A percentile compares a stretch with the other conserved stretches of the same genome.
Evolutionary conservation across 2,797 vertebrate species (phyloP).

Genomic region (Podargus strigoides): DNA sequence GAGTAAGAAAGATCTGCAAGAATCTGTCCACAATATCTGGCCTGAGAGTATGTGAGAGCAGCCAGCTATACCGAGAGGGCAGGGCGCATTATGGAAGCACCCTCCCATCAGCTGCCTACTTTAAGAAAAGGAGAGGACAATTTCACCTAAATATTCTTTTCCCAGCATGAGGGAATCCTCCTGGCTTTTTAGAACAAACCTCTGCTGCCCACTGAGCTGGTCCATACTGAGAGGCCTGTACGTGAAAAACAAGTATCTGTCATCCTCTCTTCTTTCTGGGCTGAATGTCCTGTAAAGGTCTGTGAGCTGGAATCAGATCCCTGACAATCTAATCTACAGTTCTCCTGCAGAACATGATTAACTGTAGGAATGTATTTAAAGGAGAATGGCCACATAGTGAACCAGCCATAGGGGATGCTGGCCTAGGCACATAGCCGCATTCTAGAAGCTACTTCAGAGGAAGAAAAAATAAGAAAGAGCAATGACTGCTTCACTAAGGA

Average conservation of each 20-base stretch:
- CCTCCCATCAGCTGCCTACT: neutral
- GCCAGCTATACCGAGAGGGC: neutral
- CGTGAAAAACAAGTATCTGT: neutral
- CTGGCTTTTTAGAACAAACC: neutral
- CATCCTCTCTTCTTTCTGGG: neutral
- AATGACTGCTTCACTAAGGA: too few species aligned
- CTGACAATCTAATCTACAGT: neutral
- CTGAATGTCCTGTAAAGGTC: neutral
- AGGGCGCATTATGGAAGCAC: neutral
- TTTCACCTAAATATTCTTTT: neutral
- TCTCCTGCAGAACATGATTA: neutral
- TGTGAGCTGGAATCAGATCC: neutral
- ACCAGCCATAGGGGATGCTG: too few species aligned
- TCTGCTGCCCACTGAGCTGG: neutral
- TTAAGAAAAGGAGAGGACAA: neutral
- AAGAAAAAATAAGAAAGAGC: too few species aligned
- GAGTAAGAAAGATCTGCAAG: neutral
- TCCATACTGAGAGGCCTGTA: neutral
- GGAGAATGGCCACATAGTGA: too few species aligned
- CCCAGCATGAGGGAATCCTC: neutral
- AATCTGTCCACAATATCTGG: neutral
- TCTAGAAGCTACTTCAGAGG: too few species aligned
- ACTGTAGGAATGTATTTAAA: too few species aligned
- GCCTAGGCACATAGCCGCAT: too few species aligned
- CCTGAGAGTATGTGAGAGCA: neutral